Evolutionary conservation across 2,113 vertebrate species (phyloP), one percentile per base, ranked within the genome.

Genomic region (Scortum barcoo): DNA sequence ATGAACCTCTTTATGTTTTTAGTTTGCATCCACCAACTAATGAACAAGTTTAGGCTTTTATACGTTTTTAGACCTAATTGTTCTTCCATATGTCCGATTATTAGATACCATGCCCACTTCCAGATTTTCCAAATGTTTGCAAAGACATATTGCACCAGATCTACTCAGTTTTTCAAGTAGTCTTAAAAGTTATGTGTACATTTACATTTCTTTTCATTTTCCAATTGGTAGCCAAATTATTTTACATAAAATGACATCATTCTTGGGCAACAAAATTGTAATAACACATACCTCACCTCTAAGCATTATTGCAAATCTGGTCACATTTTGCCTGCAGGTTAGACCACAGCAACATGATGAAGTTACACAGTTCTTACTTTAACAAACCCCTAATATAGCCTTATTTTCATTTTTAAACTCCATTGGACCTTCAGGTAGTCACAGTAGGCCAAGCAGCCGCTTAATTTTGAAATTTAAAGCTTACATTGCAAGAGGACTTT

Each of bases 281-380:
- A 69, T n/a, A 28, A 53, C 10, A 30, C 26, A 24, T 1, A 50
- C 26, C 36, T 48, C 8, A 72, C 30, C 40, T 44, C 10, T 19
- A 57, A 19, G 5, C 26, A 61, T 33, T 57, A 46, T 30, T 58
- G 26, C 40, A 50, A 5, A 24, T 24, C 1, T n/a, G 6, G 63
- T 24, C 10, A 58, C 22, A 65, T 19, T 44, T 61, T 44, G 13
- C 58, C 60, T 56, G 48, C 60, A 72, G 19, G 57, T 62, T 60
- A 57, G 26, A 57, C 24, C 4, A 56, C 48, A 63, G 16, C 26
- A 62, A 20, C 14, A 46, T 17, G 28, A 68, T 14, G 2, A 38
- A 54, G 20, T 54, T 12, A 42, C 12, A 24, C 20, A n/a, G 24
- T 60, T 69, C 53, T 16, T 62, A 28, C 9, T 63, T 13, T 8